A percentile compares a stretch with the other conserved stretches of the same genome.
Evolutionary conservation across 2,888 invertebrate genomes (phyloP).

Genomic region (Metopia argyrocephala): DNA sequence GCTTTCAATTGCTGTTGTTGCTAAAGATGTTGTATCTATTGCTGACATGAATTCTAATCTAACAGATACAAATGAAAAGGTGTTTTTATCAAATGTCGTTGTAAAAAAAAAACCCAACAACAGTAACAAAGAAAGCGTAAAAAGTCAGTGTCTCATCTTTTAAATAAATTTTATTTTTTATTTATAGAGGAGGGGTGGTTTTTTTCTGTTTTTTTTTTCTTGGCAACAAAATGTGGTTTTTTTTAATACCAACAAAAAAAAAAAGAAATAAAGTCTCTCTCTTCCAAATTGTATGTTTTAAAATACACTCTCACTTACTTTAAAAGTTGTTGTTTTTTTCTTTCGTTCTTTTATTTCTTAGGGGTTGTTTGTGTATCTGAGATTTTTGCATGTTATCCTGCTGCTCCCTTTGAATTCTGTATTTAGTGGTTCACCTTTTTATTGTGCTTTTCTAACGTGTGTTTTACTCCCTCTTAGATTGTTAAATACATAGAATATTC

Average conservation of each 20-base stretch:
- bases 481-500: not conserved
- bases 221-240: slow-evolving; percentile 43
- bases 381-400: slow-evolving; percentile 61
- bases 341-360: slow-evolving; percentile 30
- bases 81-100: slow-evolving; percentile 67
- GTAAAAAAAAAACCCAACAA: not conserved
- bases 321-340: slow-evolving; percentile 51
- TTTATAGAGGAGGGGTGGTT: not conserved
- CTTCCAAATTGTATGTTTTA: slow-evolving; percentile 59
- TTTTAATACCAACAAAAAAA: not conserved
- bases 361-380: slow-evolving; percentile 63
- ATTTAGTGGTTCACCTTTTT: slow-evolving; percentile 7
- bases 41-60: slow-evolving; percentile 77
- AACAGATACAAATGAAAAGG: slow-evolving; percentile 78
- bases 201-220: not conserved
- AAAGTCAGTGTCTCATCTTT: slow-evolving; percentile 55
- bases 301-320: slow-evolving; percentile 2
- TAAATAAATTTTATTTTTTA: slow-evolving; percentile 1
- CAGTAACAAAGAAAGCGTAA: not conserved
- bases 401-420: slow-evolving; percentile 34
- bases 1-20: not conserved
- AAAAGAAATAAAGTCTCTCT: not conserved
- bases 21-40: slow-evolving; percentile 10
- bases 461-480: not conserved
- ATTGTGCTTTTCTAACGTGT: not conserved